Conservation (phyloP, 2,888 invertebrate genomes). For the Sphecodes monilicornis region DNA sequence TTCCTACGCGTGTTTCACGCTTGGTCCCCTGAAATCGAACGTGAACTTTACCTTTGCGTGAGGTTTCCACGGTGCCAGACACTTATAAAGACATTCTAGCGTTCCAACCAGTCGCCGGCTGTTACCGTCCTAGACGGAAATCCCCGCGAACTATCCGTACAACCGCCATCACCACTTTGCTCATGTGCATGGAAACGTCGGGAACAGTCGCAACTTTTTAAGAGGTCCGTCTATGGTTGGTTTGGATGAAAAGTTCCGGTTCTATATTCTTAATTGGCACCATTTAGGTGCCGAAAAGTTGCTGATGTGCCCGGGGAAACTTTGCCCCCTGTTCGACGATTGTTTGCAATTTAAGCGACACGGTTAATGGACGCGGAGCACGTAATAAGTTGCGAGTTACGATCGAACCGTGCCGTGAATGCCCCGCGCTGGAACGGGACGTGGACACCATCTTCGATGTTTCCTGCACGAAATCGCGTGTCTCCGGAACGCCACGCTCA, state of each 20-base stretch:
- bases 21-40: background rate
- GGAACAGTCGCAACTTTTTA: slow-evolving; percentile 45
- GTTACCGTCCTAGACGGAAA: slow-evolving; percentile 36
- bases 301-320: slow-evolving; percentile 51
- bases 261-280: slow-evolving; percentile 68
- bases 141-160: slow-evolving; percentile 47
- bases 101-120: slow-evolving; percentile 21
- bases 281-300: slow-evolving; percentile 72
- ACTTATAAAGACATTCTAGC: background rate
- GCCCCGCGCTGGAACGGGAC: slow-evolving; percentile 27
- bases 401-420: slow-evolving; percentile 37
- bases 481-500: background rate
- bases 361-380: slow-evolving; percentile 51
- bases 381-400: slow-evolving; percentile 59
- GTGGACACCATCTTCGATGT: slow-evolving; percentile 10
- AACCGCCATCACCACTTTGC: slow-evolving; percentile 53
- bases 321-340: slow-evolving; percentile 52
- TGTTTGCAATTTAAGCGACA: slow-evolving; percentile 67
- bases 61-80: slow-evolving; percentile 20
- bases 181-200: slow-evolving; percentile 50
- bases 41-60: background rate
- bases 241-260: slow-evolving; percentile 58
- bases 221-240: slow-evolving; percentile 41
- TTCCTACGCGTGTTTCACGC: background rate
- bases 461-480: slow-evolving; percentile 43